These are phyloP conservation scores for Sinocyclocheilus rhinocerous DNA, from an alignment of 2,113 vertebrate species.

Conservation along the genomic window DNA sequence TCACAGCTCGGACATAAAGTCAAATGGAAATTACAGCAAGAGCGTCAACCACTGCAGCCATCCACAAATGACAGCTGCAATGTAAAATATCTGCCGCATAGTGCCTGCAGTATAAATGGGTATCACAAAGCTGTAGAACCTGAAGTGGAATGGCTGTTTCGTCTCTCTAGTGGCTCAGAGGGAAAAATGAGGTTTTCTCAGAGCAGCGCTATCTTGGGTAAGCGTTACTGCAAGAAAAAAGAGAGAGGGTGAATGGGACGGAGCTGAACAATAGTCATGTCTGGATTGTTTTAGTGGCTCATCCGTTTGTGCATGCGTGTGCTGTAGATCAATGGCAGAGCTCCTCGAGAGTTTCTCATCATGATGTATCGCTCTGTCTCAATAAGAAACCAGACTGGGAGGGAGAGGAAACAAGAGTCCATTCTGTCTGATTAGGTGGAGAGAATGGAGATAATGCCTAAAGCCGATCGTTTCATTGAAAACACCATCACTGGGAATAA, in stretches of 20 bases:
- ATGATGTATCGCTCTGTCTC: slow-evolving; percentile 33
- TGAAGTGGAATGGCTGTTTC: slow-evolving; percentile 29
- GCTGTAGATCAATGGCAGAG: slow-evolving; percentile 42
- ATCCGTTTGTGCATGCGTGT: slow-evolving; percentile 32
- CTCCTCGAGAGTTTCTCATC: slow-evolving; percentile 21
- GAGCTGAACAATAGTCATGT: slow-evolving; percentile 14
- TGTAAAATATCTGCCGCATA: slow-evolving; percentile 14
- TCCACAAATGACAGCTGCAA: slow-evolving; percentile 17
- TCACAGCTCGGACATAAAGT: background rate
- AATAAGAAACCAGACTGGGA: slow-evolving; percentile 15
- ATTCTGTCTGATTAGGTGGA: slow-evolving; percentile 27
- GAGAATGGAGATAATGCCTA: slow-evolving; percentile 8
- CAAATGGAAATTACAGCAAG: background rate
- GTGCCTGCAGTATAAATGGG: slow-evolving; percentile 6
- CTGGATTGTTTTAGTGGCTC: slow-evolving; percentile 21
- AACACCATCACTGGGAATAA: background rate
- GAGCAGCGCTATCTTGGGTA: background rate
- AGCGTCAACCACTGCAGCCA: background rate
- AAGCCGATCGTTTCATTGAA: background rate
- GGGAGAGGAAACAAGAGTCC: slow-evolving; percentile 3
- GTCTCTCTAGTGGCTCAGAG: slow-evolving; percentile 23
- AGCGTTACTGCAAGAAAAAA: background rate
- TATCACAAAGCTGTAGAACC: slow-evolving; percentile 10
- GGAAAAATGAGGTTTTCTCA: slow-evolving; percentile 36
- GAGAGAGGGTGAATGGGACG: background rate